Conservation (phyloP, 2,888 invertebrate species). For the Pocota personata region DNA sequence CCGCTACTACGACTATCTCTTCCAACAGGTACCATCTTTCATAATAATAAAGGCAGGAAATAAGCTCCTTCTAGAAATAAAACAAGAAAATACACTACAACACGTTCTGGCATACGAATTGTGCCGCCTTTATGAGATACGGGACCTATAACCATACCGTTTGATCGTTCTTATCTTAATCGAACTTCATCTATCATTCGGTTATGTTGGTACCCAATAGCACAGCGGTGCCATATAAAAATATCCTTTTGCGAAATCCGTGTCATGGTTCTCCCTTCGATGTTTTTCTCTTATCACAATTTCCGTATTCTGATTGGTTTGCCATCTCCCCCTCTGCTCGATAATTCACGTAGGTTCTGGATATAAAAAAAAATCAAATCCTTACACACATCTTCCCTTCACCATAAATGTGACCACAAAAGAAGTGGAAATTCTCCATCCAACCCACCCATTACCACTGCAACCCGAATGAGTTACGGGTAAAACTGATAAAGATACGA, state of each 20-base stretch:
- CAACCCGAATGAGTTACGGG: background rate
- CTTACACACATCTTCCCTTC: background rate
- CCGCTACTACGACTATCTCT: background rate
- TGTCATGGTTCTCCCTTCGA: conserved; percentile 13
- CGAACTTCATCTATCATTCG: conserved; percentile 55
- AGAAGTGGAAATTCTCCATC: background rate
- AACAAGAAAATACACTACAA: background rate
- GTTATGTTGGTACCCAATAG: conserved; percentile 21
- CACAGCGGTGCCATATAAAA: conserved; percentile 37
- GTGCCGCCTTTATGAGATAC: background rate
- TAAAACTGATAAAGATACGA: conserved; percentile 28
- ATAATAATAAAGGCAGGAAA: background rate
- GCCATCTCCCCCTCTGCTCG: background rate
- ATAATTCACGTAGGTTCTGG: too few relatives aligned
- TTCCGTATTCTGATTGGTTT: conserved; percentile 52
- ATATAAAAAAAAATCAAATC: background rate
- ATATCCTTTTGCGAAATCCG: conserved; percentile 37
- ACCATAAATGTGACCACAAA: background rate
- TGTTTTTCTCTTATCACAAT: conserved; percentile 20
- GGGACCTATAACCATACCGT: conserved; percentile 18
- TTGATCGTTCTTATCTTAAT: conserved; percentile 64
- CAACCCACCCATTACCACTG: too few relatives aligned
- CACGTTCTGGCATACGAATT: background rate
- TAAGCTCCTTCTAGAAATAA: background rate
- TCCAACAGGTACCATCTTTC: background rate